These are phyloP conservation scores for Myocastor coypus DNA, from an alignment of 2,113 vertebrate species.

Conservation along the genomic window DNA sequence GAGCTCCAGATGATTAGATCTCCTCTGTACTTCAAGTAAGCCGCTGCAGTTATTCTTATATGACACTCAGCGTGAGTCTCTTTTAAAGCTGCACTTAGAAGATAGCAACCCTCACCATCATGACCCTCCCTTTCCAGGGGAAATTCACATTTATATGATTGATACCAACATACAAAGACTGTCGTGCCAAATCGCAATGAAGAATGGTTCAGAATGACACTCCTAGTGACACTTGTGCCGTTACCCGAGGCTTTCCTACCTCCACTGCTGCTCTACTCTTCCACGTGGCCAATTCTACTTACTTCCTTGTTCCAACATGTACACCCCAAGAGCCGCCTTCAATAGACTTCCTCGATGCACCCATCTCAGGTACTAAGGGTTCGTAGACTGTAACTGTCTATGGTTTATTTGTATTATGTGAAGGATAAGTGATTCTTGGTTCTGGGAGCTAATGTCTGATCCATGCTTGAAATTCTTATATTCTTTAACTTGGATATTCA, in stretches of 20 bases:
- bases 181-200: neutral
- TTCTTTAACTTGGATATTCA: neutral
- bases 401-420: neutral
- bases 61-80: neutral
- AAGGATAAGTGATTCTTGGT: neutral
- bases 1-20: neutral
- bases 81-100: neutral
- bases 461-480: neutral
- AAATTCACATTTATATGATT: neutral
- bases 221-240: neutral
- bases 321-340: neutral
- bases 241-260: neutral
- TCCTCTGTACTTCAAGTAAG: neutral
- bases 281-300: neutral
- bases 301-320: neutral
- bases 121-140: neutral
- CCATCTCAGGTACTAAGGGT: neutral
- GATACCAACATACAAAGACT: neutral
- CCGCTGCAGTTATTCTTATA: neutral
- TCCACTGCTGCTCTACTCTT: neutral
- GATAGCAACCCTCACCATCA: neutral
- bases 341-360: neutral
- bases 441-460: neutral
- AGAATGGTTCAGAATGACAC: neutral
- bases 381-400: neutral